Percentiles rank a stretch among this genome's conserved stretches.
phyloP scores from a whole-genome alignment of 2,113 vertebrate genomes.

The Brienomyrus brachyistius region DNA sequence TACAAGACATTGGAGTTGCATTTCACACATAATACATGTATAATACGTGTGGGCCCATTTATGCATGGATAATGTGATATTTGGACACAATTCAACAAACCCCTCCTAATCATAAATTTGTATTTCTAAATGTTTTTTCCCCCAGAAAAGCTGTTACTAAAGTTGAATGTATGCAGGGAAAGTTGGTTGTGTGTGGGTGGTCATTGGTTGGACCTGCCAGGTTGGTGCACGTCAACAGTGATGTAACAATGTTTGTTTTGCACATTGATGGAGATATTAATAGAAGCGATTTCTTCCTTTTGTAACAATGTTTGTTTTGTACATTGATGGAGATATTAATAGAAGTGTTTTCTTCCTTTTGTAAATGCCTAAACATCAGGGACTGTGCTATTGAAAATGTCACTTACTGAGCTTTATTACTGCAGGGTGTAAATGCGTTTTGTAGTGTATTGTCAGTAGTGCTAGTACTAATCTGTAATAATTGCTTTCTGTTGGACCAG shows the following conservation, averaged over 20 bases:
- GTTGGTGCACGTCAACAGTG: neutral
- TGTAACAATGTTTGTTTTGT: no score
- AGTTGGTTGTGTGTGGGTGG: neutral
- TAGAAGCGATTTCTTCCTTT: neutral
- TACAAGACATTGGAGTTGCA: neutral
- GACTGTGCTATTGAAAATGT: neutral
- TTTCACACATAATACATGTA: neutral
- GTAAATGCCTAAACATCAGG: neutral
- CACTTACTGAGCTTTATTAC: neutral
- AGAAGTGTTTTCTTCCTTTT: neutral
- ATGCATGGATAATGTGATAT: neutral
- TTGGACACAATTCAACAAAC: neutral
- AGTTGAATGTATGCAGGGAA: neutral
- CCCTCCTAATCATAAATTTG: neutral
- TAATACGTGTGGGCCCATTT: neutral
- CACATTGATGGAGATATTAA: neutral
- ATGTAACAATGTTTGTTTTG: neutral
- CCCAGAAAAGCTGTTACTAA: neutral
- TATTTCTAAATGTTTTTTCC: neutral
- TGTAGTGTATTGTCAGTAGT: neutral
- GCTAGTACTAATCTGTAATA: constrained; percentile 1
- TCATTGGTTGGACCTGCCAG: neutral
- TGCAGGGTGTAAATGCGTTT: neutral
- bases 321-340: neutral
- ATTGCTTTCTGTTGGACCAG: neutral